phyloP scores from a whole-genome alignment of 2,113 vertebrate species.

The Pseudopipra pipra region DNA sequence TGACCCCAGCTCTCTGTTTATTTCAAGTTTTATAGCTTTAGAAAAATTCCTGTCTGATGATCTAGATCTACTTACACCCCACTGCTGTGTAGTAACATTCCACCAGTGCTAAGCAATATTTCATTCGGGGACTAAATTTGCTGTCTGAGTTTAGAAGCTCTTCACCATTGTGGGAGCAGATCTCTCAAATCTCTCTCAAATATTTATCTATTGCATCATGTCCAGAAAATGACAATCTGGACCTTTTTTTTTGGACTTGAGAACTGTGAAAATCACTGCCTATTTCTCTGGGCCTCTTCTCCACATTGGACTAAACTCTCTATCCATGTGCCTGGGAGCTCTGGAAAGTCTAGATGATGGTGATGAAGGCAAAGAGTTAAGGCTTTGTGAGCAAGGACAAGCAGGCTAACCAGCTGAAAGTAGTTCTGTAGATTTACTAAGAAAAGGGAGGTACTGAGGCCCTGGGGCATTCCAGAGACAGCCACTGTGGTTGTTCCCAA shows the following conservation, averaged over 20 bases:
- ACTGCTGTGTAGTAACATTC: background rate
- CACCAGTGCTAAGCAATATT: background rate
- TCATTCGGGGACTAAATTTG: background rate
- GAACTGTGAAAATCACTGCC: background rate
- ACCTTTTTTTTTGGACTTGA: background rate
- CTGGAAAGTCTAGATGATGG: background rate
- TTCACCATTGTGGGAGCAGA: background rate
- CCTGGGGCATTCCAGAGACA: background rate
- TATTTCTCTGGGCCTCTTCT: background rate
- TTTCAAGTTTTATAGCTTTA: constrained; percentile 11
- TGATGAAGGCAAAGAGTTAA: background rate
- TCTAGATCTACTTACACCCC: background rate
- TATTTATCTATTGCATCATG: background rate
- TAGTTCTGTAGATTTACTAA: background rate
- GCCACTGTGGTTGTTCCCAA: background rate
- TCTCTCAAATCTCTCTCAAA: background rate
- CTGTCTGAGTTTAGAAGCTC: background rate
- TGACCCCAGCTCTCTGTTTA: background rate
- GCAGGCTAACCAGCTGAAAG: background rate
- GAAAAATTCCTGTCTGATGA: constrained; percentile 1
- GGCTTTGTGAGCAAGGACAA: background rate
- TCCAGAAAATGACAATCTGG: background rate
- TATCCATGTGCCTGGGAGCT: background rate
- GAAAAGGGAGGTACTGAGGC: background rate
- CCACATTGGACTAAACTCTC: background rate